Evolutionary conservation across 2,797 vertebrate genomes (phyloP), one percentile per base, ranked within the genome.

Genomic region (Botia almorhae): DNA sequence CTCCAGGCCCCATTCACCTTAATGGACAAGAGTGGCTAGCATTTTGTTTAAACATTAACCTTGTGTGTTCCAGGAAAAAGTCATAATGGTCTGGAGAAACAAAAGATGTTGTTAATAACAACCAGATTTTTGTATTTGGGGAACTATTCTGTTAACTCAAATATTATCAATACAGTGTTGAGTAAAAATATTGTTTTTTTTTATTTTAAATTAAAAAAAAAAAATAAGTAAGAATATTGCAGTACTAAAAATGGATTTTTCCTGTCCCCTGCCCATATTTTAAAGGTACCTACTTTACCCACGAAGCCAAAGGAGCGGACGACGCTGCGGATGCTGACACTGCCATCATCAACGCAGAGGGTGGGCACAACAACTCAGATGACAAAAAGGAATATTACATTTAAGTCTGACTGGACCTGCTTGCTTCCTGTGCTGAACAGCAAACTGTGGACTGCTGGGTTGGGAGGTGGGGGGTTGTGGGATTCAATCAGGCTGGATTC

Each of bases 371-470:
- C 96, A 99, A 97, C 95, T 96, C 97, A 0, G 98, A 99, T 58
- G 97, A 99, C 91, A 99, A 99, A 94, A 99, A 99, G 91, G 98
- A 99, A 92, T 99, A 99, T 93, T 99, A 98, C 94, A 99, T 99
- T 94, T 99, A 96, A 93, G 89, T 82, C 88, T 88, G 88, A 88
- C 84, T 90, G 87, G 88, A 88, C 86, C 88, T 88, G 87, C 87
- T 88, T 77, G 90, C 86, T 51, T 73, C 64, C 65, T 75, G 68
- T 43, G 81, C 78, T 74, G 84, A 83, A 67, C 65, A 83, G 80
- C 76, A 83, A 81, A 69, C 78, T 58, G 80, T 74, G 76, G 78
- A 82, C 60, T 83, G 83, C 69, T 56, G 72, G 81, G 83, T 84
- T 80, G 83, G 74, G 83, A 76, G 84, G 84, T 56, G 80, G 76